Evolutionary conservation across 2,797 vertebrate species (phyloP).

Genomic region (Erethizon dorsatum): DNA sequence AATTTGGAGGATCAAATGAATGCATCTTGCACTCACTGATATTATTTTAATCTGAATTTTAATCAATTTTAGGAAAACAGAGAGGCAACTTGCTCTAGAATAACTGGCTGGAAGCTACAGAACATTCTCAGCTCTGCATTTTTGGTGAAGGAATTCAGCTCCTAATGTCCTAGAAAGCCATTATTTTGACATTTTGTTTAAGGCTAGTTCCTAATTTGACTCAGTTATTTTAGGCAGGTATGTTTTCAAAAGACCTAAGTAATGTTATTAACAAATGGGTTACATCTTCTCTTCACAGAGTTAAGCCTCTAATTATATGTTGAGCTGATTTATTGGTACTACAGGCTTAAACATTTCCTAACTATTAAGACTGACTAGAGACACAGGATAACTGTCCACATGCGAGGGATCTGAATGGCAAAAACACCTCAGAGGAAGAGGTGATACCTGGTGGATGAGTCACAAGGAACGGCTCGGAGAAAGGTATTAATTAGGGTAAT

Average conservation of each 20-base stretch:
- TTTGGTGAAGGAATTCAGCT: constrained; percentile 49
- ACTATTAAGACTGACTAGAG: constrained; percentile 79
- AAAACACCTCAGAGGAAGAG: constrained; percentile 67
- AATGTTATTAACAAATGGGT: constrained; percentile 84
- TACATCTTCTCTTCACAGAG: constrained; percentile 80
- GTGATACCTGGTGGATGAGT: constrained; percentile 77
- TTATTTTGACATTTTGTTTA: constrained; percentile 83
- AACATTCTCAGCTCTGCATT: constrained; percentile 35
- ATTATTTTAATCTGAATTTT: constrained; percentile 58
- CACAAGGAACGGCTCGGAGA: constrained; percentile 78
- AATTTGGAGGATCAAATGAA: constrained; percentile 31
- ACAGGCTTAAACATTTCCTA: constrained; percentile 86
- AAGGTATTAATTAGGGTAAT: constrained; percentile 86
- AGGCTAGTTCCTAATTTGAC: constrained; percentile 78
- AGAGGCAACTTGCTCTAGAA: constrained; percentile 38
- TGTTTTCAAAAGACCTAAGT: constrained; percentile 82
- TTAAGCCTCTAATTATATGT: constrained; percentile 85
- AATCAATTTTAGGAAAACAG: constrained; percentile 37
- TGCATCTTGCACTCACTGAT: neutral
- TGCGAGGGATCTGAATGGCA: constrained; percentile 63
- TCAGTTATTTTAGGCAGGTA: constrained; percentile 80
- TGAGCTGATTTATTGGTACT: constrained; percentile 85
- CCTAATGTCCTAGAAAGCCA: constrained; percentile 62
- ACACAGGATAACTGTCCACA: constrained; percentile 78
- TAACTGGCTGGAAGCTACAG: constrained; percentile 40